Evolutionary conservation across 2,113 vertebrate genomes (phyloP).

Genomic region (Chascanopsetta lugubris): DNA sequence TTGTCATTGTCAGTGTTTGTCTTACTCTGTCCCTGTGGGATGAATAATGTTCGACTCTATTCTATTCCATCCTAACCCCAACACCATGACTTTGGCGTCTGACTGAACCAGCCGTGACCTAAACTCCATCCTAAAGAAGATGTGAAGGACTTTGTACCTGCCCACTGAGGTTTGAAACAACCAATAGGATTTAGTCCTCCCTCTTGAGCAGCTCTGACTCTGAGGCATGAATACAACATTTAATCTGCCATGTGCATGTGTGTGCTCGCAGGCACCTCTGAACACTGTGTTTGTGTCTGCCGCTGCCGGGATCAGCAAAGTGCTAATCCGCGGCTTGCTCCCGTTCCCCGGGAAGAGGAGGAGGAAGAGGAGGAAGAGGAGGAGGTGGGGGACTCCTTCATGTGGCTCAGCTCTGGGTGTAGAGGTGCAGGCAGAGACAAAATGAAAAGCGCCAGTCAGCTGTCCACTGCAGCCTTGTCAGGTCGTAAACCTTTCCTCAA

Average conservation of each 20-base stretch:
- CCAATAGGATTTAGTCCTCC: slow-evolving; percentile 44
- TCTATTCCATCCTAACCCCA: too few species aligned
- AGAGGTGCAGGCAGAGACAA: slow-evolving; percentile 51
- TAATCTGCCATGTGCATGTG: slow-evolving; percentile 46
- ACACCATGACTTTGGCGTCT: neutral
- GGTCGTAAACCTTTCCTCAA: slow-evolving; percentile 50
- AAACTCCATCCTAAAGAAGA: slow-evolving; percentile 6
- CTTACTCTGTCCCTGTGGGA: too few species aligned
- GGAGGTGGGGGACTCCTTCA: slow-evolving; percentile 35
- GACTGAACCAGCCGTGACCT: neutral
- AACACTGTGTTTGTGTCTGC: slow-evolving; percentile 51
- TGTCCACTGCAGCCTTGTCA: slow-evolving; percentile 49
- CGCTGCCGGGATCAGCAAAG: slow-evolving; percentile 51
- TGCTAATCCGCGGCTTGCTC: slow-evolving; percentile 67
- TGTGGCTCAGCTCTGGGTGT: slow-evolving; percentile 39
- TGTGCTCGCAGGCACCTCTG: slow-evolving; percentile 40
- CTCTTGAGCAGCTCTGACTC: slow-evolving; percentile 36
- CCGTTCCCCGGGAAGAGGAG: slow-evolving; percentile 51
- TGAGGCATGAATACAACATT: slow-evolving; percentile 61
- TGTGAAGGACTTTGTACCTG: neutral
- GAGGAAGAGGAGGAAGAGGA: too few species aligned
- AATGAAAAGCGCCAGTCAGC: slow-evolving; percentile 64
- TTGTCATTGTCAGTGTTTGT: too few species aligned
- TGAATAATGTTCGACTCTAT: too few species aligned
- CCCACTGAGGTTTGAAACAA: slow-evolving; percentile 22